Evolutionary conservation across 1,140 invertebrate species (phyloP).

Genomic region (Drosophila kanapiae): DNA sequence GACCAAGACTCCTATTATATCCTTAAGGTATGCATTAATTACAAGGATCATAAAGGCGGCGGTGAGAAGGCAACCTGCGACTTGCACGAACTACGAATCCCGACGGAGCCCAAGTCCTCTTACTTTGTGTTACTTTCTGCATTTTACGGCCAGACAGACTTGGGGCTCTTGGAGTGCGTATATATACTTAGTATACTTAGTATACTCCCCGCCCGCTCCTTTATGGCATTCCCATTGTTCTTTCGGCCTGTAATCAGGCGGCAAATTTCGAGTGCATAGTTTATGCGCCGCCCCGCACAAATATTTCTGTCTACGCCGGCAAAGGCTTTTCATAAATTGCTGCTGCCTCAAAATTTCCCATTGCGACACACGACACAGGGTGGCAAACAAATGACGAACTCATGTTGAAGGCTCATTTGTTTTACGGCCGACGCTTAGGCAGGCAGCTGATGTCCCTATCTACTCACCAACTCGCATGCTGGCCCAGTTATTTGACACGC

Average conservation of each 20-base stretch:
- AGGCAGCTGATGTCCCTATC: conserved; percentile 58
- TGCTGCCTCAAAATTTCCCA: conserved; percentile 49
- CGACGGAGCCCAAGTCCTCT: conserved; percentile 30
- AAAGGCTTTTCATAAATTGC: conserved; percentile 30
- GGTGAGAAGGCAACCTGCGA: conserved; percentile 9
- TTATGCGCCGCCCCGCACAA: conserved; percentile 35
- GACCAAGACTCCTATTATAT: conserved; percentile 49
- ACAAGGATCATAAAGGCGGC: conserved; percentile 70
- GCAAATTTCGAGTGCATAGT: conserved; percentile 57
- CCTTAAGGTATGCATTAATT: conserved; percentile 81
- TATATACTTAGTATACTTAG: background rate
- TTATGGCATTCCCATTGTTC: conserved; percentile 37
- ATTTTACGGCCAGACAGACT: conserved; percentile 65
- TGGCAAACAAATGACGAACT: conserved; percentile 73
- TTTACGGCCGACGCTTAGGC: conserved; percentile 73
- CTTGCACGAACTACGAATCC: conserved; percentile 28
- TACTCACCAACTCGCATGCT: conserved; percentile 12
- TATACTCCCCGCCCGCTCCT: conserved; percentile 12
- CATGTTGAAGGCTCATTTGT: conserved; percentile 79
- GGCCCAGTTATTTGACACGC: conserved; percentile 79
- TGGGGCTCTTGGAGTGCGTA: conserved; percentile 11
- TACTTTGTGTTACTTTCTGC: conserved; percentile 78
- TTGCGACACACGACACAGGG: conserved; percentile 1
- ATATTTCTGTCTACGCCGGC: conserved; percentile 20
- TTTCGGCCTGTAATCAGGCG: conserved; percentile 56